Evolutionary conservation across 2,113 vertebrate genomes (phyloP).

Genomic region (Thinocorus orbignyianus): DNA sequence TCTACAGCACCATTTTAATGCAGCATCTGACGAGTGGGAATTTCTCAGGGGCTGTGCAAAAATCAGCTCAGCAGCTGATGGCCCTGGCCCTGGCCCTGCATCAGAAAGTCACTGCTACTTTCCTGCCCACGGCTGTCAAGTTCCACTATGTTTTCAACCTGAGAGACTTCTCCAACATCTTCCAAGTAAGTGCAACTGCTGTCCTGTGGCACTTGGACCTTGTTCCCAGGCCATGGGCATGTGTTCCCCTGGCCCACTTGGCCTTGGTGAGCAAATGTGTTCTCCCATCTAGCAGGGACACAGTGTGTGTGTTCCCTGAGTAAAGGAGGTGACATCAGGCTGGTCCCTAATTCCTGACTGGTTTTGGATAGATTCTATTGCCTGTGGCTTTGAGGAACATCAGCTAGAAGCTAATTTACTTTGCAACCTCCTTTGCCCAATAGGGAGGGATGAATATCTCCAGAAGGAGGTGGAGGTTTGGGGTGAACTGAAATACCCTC

Average conservation of each 20-base stretch:
- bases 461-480: not conserved
- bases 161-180: conserved; percentile 93
- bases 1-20: conserved; percentile 88
- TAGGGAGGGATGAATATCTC: not conserved
- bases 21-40: conserved; percentile 80
- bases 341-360: not conserved
- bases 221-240: rapidly evolving
- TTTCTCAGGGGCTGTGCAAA: conserved; percentile 80
- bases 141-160: conserved; percentile 98
- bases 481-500: not conserved
- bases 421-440: not conserved
- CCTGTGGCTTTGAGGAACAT: not conserved
- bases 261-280: not conserved
- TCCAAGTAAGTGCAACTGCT: conserved; percentile 82
- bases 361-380: not conserved
- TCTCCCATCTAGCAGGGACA: not conserved
- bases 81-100: conserved; percentile 86
- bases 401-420: not conserved
- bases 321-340: not conserved
- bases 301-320: not conserved
- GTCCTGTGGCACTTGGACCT: not conserved
- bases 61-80: conserved; percentile 77
- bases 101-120: conserved; percentile 80
- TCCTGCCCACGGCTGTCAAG: conserved; percentile 92
- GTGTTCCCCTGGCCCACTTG: not conserved